Conservation (phyloP, 2,888 invertebrate species). For the Archips xylosteana region DNA sequence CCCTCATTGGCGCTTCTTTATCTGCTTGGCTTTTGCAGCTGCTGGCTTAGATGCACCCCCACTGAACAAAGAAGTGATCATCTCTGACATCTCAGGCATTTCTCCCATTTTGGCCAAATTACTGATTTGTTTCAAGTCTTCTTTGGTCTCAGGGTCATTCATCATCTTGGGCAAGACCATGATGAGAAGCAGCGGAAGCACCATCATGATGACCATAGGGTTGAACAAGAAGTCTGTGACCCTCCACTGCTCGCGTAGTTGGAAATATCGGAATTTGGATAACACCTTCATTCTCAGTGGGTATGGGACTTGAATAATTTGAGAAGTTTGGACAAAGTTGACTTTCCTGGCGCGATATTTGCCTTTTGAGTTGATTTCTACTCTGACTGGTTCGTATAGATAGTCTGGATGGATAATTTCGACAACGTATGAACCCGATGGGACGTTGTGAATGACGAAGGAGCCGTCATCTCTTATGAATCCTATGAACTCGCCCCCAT, state of each 20-base stretch:
- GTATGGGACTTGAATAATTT: slow-evolving; percentile 96
- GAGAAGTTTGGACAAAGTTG: slow-evolving; percentile 96
- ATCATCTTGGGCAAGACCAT: slow-evolving; percentile 98
- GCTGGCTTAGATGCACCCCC: slow-evolving; percentile 86
- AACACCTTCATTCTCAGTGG: slow-evolving; percentile 95
- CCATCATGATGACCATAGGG: slow-evolving; percentile 99
- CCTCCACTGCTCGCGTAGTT: slow-evolving; percentile 98
- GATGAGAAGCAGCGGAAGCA: slow-evolving; percentile 94
- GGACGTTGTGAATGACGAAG: slow-evolving; percentile 94
- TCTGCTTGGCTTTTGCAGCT: slow-evolving; percentile 75
- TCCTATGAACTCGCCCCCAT: slow-evolving; percentile 95
- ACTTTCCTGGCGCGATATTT: slow-evolving; percentile 98
- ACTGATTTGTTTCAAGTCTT: slow-evolving; percentile 96
- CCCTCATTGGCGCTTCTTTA: slow-evolving; percentile 77
- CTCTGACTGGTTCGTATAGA: slow-evolving; percentile 96
- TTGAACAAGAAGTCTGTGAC: slow-evolving; percentile 98
- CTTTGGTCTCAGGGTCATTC: slow-evolving; percentile 99
- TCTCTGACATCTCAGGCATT: slow-evolving; percentile 98
- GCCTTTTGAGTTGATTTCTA: slow-evolving; percentile 99
- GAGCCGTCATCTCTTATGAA: slow-evolving; percentile 96
- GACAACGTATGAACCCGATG: slow-evolving; percentile 96
- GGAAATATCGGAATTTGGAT: slow-evolving; percentile 94
- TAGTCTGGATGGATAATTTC: slow-evolving; percentile 97
- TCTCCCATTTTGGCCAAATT: slow-evolving; percentile 93
- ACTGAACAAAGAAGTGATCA: slow-evolving; percentile 94